Evolutionary conservation across 2,888 invertebrate genomes (phyloP), one percentile per base, ranked within the genome.

Genomic region (Pristionchus maxplancki): DNA sequence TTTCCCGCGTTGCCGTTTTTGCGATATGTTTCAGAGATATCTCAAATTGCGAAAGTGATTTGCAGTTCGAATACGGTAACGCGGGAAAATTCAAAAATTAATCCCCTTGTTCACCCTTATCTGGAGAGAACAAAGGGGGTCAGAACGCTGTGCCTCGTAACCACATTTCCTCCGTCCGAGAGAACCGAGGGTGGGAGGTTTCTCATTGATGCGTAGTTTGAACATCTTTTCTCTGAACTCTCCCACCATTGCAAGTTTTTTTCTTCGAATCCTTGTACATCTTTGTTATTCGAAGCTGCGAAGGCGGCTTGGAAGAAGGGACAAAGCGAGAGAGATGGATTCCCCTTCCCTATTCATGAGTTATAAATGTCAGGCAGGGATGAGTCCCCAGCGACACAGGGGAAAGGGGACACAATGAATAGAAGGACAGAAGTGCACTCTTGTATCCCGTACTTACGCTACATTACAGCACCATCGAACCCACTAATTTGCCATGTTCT

Each of bases 271-370:
- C 64, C 15, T 31, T 31, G 64, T 31, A 31, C 71, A 24, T 34
- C 24, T 13, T 37, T 71, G 71, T 71, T 71, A 40, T 71, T 71
- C 40, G 8, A 13, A 82, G 82, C 15, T 4, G 53, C 31, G 34
- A 11, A 37, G n/a, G 58, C 4, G 1, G 81, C n/a, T n/a, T 37
- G 82, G 20, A 48, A 28, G 34, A 40, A 9, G 82, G 40, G 82
- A 82, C 31, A 53, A 50, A 82, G 53, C n/a, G 58, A 53, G 34
- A 58, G 37, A 53, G 58, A 83, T 58, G 83, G 83, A 83, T 28
- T 58, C 8, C 58, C 50, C 62, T 53, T 58, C 20, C 24, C 83
- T 83, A 83, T 83, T 83, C 83, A 83, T 58, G 53, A 58, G 83
- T 44, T 48, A 83, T 83, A 58, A 83, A 83, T 83, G 83, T 62